Evolutionary conservation across 2,888 invertebrate species (phyloP), one percentile per base, ranked within the genome.

Genomic region (Hymenopus coronatus): DNA sequence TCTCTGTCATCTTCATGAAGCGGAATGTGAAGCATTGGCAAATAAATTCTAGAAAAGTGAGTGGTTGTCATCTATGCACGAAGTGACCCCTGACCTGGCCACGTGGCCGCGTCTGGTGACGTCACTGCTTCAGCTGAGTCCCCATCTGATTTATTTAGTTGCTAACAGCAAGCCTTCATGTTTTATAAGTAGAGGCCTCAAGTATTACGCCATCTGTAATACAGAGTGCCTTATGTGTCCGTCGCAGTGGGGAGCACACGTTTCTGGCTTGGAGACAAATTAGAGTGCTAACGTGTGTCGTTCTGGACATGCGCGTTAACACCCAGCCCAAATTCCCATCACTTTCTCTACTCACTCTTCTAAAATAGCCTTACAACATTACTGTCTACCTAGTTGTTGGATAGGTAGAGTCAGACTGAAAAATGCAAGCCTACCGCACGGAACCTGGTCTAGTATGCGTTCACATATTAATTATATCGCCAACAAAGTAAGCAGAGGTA

Each of bases 111-210:
- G 54, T 70, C 54, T 70, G 54, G 54, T 86, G 86, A 86, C 86
- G 86, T 86, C 86, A 86, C 85, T 28, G 40, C 27, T 54, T 86
- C 86, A 86, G 86, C 20, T 86, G 54, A 81, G 86, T 86, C 81
- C 81, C 85, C 85, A 28, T 86, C 86, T 86, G 86, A 86, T 86
- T 86, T 86, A 86, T 86, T 81, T 86, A 86, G 86, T 81, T 28
- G 85, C 85, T 85, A 85, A 85, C 46, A 85, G 85, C 46, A 85
- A 85, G 85, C 20, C 85, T 27, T 85, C 85, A 46, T 85, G 85
- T 85, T 85, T 85, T 85, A 85, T 85, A 85, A 27, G 85, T 40
- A 85, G 30, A 85, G 33, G 85, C 20, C 25, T 54, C 46, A 46
- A 14, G 84, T 20, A 84, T 70, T 25, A 40, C 84, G 20, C n/a